Percentiles rank a stretch among this genome's conserved stretches.
These are phyloP conservation scores for Penaeus vannamei DNA, from an alignment of 1,140 invertebrate species.

Conservation along the genomic window DNA sequence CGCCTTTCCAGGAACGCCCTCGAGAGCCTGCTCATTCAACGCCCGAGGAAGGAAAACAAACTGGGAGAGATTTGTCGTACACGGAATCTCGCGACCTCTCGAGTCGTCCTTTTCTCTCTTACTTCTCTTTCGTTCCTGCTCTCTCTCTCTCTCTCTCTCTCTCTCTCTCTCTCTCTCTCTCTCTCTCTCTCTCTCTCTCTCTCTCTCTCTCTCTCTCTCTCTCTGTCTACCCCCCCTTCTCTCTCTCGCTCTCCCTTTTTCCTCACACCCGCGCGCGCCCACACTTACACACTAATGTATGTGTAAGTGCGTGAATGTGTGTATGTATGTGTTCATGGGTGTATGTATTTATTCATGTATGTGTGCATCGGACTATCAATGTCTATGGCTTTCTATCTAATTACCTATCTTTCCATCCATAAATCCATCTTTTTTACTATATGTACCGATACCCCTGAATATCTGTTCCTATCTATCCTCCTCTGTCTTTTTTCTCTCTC, in stretches of 20 bases:
- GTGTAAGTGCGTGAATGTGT: too few species aligned
- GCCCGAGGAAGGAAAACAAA: constrained; percentile 31
- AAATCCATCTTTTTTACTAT: too few species aligned
- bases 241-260: neutral
- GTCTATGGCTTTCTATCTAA: too few species aligned
- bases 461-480: too few species aligned
- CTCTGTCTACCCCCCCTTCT: neutral
- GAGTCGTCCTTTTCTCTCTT: neutral
- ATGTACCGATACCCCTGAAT: too few species aligned
- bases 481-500: too few species aligned
- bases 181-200: neutral
- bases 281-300: neutral
- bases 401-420: too few species aligned
- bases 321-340: too few species aligned
- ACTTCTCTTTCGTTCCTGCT: neutral
- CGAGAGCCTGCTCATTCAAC: constrained; percentile 16
- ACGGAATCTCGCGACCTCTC: constrained; percentile 1
- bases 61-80: constrained; percentile 18
- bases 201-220: neutral
- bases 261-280: neutral
- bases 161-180: neutral
- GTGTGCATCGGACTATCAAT: too few species aligned
- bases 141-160: neutral
- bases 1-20: neutral
- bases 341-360: too few species aligned